phyloP scores from a whole-genome alignment of 2,113 vertebrate genomes.

The Barbus barbus region DNA sequence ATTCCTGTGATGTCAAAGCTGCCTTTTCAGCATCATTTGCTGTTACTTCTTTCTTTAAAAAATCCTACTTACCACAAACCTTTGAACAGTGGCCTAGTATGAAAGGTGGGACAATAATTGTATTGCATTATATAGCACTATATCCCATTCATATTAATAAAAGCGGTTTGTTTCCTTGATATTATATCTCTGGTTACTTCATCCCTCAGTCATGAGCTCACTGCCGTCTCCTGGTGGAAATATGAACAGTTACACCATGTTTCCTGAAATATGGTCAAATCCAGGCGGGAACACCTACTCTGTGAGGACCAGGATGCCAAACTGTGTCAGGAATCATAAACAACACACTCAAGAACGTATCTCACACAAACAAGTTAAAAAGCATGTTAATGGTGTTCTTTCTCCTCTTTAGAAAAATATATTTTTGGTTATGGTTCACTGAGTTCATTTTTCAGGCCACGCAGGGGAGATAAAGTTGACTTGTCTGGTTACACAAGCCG shows the following conservation, averaged over 20 bases:
- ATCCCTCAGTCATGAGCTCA: background rate
- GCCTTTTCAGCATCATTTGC: too few species aligned
- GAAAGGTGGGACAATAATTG: too few species aligned
- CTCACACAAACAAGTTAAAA: background rate
- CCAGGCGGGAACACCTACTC: too few species aligned
- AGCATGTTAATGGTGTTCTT: background rate
- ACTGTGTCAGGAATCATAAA: background rate
- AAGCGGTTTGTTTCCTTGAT: background rate
- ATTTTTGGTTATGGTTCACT: background rate
- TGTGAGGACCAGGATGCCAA: background rate
- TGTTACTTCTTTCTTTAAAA: too few species aligned
- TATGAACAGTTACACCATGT: background rate
- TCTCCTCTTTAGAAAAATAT: background rate
- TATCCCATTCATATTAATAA: background rate
- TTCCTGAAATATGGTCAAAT: background rate
- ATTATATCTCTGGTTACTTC: too few species aligned
- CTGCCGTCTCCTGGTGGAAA: background rate
- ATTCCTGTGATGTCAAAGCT: too few species aligned
- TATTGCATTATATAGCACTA: too few species aligned
- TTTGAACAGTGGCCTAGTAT: too few species aligned
- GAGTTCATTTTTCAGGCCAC: slow-evolving; percentile 3
- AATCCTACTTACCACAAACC: too few species aligned
- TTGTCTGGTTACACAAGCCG: slow-evolving; percentile 12
- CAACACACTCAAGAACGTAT: background rate
- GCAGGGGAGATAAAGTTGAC: background rate